These are phyloP conservation scores for Myopa tessellatipennis DNA, from an alignment of 2,888 invertebrate genomes.

Conservation along the genomic window DNA sequence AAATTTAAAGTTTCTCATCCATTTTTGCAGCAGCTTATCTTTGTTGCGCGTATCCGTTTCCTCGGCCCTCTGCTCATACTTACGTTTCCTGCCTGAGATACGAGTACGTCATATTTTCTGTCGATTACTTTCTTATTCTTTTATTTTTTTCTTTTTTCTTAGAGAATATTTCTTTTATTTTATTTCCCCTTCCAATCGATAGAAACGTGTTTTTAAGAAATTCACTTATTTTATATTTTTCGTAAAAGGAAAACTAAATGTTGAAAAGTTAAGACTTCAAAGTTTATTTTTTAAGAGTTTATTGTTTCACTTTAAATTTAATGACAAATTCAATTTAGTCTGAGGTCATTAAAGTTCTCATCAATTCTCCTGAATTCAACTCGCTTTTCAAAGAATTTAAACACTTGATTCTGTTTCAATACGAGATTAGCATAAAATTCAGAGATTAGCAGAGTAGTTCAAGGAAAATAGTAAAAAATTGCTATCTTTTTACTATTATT, in stretches of 20 bases:
- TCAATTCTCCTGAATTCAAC: neutral
- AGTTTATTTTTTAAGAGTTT: neutral
- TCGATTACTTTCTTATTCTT: neutral
- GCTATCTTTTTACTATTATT: too few relatives aligned
- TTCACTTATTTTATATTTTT: slow-evolving; percentile 17
- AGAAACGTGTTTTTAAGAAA: slow-evolving; percentile 11
- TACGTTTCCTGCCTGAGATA: neutral
- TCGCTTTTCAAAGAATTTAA: neutral
- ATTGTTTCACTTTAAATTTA: neutral
- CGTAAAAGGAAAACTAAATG: neutral
- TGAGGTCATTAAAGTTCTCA: too few relatives aligned
- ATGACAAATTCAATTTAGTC: too few relatives aligned
- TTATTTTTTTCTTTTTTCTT: neutral
- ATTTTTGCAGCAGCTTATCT: slow-evolving; percentile 17
- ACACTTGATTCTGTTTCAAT: neutral
- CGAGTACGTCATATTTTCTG: slow-evolving; percentile 6
- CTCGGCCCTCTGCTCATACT: neutral
- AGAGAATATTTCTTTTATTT: neutral
- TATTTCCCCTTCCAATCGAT: neutral
- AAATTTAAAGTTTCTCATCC: slow-evolving; percentile 13
- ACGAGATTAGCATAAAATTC: neutral
- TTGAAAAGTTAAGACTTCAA: neutral
- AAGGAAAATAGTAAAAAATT: too few relatives aligned
- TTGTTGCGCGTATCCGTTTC: neutral
- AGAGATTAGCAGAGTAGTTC: neutral